Evolutionary conservation across 1,140 invertebrate species (phyloP).

Genomic region (Brachionus calyciflorus): DNA sequence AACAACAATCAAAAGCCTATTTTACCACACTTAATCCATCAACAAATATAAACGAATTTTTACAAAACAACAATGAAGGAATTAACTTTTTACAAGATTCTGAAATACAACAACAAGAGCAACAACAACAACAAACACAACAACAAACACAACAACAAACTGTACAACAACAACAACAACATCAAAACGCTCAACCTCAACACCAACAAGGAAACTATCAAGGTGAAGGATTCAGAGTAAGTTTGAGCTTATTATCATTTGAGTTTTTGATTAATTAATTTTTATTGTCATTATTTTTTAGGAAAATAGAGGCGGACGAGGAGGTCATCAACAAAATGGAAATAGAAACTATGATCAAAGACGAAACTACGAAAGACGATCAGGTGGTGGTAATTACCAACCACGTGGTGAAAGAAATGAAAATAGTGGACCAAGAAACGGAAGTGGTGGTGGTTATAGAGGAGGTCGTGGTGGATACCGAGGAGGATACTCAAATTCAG

Average conservation of each 20-base stretch:
- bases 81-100: conserved; percentile 47
- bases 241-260: too few species aligned
- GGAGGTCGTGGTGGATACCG: conserved; percentile 5
- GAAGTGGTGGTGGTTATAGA: conserved; percentile 5
- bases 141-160: not conserved
- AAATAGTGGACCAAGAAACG: conserved; percentile 12
- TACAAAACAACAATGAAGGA: conserved; percentile 31
- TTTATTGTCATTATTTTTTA: not conserved
- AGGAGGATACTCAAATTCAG: conserved; percentile 22
- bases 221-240: conserved; percentile 18
- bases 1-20: conserved; percentile 32
- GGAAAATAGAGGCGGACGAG: conserved; percentile 11
- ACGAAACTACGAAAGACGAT: conserved; percentile 33
- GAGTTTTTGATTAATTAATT: too few species aligned
- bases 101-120: not conserved
- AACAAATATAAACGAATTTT: conserved; percentile 31
- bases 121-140: not conserved
- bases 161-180: not conserved
- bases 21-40: conserved; percentile 26
- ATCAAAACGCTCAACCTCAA: not conserved
- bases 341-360: conserved; percentile 40
- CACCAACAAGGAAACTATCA: not conserved
- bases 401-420: conserved; percentile 5
- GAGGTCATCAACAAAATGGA: conserved; percentile 17
- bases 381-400: conserved; percentile 25